phyloP scores from a whole-genome alignment of 2,113 vertebrate genomes.

The Varanus salvator region DNA sequence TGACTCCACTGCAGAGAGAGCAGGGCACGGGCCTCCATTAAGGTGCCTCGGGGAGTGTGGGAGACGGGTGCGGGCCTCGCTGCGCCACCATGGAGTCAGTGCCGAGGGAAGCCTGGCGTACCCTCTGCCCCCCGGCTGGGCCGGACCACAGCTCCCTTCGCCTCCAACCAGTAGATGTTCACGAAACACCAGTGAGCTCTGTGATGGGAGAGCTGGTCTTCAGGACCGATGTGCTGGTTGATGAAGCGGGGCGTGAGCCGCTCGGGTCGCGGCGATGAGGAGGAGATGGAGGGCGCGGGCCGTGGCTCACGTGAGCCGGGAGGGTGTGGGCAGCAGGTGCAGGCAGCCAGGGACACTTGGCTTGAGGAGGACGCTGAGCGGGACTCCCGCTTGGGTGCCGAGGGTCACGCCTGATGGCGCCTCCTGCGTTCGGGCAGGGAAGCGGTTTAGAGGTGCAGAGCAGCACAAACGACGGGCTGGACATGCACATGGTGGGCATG shows the following conservation, averaged over 20 bases:
- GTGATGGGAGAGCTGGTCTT: neutral
- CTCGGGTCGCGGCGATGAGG: neutral
- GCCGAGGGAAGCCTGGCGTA: fast-evolving
- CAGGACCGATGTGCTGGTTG: neutral
- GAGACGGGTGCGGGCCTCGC: neutral
- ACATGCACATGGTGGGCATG: too few relatives aligned
- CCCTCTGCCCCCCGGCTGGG: too few relatives aligned
- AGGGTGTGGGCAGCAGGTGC: neutral
- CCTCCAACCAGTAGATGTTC: neutral
- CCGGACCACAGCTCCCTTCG: too few relatives aligned
- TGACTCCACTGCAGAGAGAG: neutral
- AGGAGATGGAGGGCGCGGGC: neutral
- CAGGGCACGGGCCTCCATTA: fast-evolving
- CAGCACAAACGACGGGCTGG: too few relatives aligned
- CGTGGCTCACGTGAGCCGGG: neutral
- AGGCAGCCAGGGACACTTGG: neutral
- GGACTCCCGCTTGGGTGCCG: too few relatives aligned
- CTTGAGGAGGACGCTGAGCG: too few relatives aligned
- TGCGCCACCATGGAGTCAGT: fast-evolving
- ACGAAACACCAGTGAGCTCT: neutral
- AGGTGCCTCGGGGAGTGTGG: neutral
- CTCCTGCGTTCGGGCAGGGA: neutral
- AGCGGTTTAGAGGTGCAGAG: neutral
- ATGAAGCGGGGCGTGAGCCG: neutral
- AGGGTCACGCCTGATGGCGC: too few relatives aligned